phyloP scores from a whole-genome alignment of 2,113 vertebrate genomes.

The Damaliscus lunatus region DNA sequence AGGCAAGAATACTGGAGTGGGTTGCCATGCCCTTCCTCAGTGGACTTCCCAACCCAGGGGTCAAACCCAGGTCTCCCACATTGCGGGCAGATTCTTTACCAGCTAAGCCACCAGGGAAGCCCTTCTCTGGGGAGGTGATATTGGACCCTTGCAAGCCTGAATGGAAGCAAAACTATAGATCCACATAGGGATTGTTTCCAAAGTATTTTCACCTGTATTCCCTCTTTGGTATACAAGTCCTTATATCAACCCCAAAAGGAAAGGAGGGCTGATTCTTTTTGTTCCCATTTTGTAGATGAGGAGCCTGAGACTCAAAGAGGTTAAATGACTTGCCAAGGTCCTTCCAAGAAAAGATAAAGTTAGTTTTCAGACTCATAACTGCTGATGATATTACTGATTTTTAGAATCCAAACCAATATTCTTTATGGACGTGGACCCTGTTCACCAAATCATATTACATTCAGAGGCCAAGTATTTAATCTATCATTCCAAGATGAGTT shows the following conservation, averaged over 20 bases:
- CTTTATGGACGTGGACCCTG: not conserved
- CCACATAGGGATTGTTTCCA: not conserved
- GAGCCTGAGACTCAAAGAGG: not conserved
- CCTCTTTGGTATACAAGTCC: not conserved
- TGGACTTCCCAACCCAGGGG: not conserved
- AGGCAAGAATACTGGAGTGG: not conserved
- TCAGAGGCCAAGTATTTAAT: not conserved
- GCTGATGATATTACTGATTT: not conserved
- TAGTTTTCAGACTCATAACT: not conserved
- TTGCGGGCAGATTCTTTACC: not conserved
- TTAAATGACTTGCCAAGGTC: not conserved
- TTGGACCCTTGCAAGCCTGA: not conserved
- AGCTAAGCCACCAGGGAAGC: not conserved
- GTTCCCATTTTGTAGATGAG: not conserved
- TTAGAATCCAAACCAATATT: not conserved
- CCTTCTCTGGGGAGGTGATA: not conserved
- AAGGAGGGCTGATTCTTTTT: not conserved
- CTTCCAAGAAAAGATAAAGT: not conserved
- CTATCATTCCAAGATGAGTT: not conserved
- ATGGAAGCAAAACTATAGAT: not conserved
- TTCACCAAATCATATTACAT: not conserved
- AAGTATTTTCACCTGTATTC: not conserved
- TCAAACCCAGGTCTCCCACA: not conserved
- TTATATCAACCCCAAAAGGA: not conserved
- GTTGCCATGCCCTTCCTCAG: not conserved